These are phyloP conservation scores for Euthynnus affinis DNA, from an alignment of 2,797 vertebrate genomes.

Conservation along the genomic window DNA sequence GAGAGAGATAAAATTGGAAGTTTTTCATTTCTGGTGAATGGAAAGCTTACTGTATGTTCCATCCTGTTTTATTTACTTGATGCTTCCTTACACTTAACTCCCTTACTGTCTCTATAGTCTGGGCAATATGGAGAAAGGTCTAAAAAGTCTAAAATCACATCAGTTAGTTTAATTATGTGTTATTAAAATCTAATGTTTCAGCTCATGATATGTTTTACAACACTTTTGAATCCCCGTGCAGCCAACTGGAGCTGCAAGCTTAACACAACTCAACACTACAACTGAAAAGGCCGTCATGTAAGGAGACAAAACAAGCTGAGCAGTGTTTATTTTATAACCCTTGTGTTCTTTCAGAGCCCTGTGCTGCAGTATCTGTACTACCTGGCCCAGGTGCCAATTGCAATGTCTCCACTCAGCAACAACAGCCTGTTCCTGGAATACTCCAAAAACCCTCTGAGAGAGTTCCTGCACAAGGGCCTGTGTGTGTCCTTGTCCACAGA, in stretches of 20 bases:
- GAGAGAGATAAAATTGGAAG: not conserved
- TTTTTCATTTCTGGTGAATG: not conserved
- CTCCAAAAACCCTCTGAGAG: conserved; percentile 95
- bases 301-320: not conserved
- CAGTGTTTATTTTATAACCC: no score
- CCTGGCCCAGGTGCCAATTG: conserved; percentile 96
- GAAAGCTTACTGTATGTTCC: conserved; percentile 1
- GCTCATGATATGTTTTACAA: not conserved
- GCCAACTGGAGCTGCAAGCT: not conserved
- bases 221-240: not conserved
- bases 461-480: conserved; percentile 97
- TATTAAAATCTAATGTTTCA: not conserved
- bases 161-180: not conserved
- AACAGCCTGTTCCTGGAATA: conserved; percentile 98
- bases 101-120: no score
- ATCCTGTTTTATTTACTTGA: not conserved
- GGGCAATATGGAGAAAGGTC: not conserved
- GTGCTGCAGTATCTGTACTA: conserved; percentile 98
- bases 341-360: conserved; percentile 89
- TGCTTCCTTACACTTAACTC: no score
- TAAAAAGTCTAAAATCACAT: not conserved
- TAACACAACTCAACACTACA: not conserved
- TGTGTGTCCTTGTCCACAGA: conserved; percentile 96
- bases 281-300: not conserved
- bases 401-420: conserved; percentile 99